Conservation (phyloP, 2,797 vertebrate species). For the Sciurus carolinensis region DNA sequence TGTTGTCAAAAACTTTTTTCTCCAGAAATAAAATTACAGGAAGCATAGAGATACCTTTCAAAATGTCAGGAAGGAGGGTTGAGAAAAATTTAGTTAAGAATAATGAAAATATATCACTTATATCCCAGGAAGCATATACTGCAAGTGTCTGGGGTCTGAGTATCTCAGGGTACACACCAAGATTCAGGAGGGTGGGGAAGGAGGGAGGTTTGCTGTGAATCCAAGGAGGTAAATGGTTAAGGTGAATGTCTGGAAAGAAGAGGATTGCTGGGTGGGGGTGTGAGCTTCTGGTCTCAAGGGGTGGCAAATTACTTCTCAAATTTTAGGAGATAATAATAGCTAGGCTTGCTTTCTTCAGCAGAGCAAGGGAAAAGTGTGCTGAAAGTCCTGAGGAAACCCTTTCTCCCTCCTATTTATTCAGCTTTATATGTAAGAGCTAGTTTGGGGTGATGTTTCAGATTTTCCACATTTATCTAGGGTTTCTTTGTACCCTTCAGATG, state of each 20-base stretch:
- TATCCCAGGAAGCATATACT: slow-evolving; percentile 10
- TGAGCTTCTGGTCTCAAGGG: neutral
- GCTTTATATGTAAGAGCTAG: neutral
- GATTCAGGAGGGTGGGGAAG: neutral
- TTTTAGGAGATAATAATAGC: neutral
- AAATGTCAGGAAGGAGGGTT: slow-evolving; percentile 75
- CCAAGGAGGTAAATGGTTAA: neutral
- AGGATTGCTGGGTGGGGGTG: neutral
- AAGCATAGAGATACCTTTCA: slow-evolving; percentile 72
- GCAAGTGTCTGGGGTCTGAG: slow-evolving; percentile 37
- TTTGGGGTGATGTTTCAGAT: slow-evolving; percentile 35
- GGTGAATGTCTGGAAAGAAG: neutral
- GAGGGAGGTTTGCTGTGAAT: neutral
- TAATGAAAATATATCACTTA: slow-evolving; percentile 63
- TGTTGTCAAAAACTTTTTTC: slow-evolving; percentile 68
- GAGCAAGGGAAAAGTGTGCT: neutral
- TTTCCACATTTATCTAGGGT: slow-evolving; percentile 26
- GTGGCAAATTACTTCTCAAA: neutral
- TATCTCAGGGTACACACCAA: slow-evolving; percentile 4
- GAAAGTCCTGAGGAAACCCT: neutral
- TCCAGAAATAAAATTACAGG: slow-evolving; percentile 72
- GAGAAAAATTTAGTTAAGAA: slow-evolving; percentile 56
- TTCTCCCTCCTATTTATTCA: neutral
- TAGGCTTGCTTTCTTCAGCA: neutral
- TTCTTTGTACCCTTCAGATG: neutral